A percentile compares a stretch with the other conserved stretches of the same genome.
Evolutionary conservation across 2,888 invertebrate genomes (phyloP).

Genomic region (Rhabditophanes sp.): DNA sequence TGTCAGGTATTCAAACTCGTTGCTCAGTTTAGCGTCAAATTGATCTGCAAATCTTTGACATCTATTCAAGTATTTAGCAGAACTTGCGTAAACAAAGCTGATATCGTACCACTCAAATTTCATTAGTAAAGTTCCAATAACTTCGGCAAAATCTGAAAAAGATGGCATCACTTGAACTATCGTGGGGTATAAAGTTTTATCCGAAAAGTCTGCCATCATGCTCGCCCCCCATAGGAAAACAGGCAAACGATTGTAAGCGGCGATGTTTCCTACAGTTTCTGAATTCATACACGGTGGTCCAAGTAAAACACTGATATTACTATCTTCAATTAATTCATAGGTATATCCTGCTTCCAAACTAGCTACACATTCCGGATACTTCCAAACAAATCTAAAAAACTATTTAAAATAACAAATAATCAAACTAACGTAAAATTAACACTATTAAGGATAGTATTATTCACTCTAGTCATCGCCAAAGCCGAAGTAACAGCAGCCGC

Average conservation of each 20-base stretch:
- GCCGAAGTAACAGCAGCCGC: conserved; percentile 26
- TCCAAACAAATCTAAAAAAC: conserved; percentile 7
- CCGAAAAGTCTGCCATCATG: conserved; percentile 8
- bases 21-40: too few relatives aligned
- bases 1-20: too few relatives aligned
- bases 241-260: conserved; percentile 17
- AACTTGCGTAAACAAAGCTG: too few relatives aligned
- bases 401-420: too few relatives aligned
- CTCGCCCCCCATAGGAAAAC: conserved; percentile 20
- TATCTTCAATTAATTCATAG: conserved; percentile 17
- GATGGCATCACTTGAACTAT: conserved; percentile 10
- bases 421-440: conserved; percentile 16
- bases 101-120: too few relatives aligned
- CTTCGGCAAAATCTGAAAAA: conserved; percentile 12
- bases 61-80: too few relatives aligned
- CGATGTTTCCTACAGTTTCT: conserved; percentile 9
- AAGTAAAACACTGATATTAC: conserved; percentile 21
- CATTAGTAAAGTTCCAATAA: too few relatives aligned
- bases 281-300: conserved; percentile 25
- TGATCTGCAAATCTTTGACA: too few relatives aligned
- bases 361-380: conserved; percentile 14
- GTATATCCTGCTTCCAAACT: conserved; percentile 11
- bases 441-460: conserved; percentile 13
- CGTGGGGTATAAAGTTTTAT: conserved; percentile 10
- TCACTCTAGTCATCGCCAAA: conserved; percentile 15